Evolutionary conservation across 2,797 vertebrate genomes (phyloP).

Genomic region (Eurystomus glaucurus): DNA sequence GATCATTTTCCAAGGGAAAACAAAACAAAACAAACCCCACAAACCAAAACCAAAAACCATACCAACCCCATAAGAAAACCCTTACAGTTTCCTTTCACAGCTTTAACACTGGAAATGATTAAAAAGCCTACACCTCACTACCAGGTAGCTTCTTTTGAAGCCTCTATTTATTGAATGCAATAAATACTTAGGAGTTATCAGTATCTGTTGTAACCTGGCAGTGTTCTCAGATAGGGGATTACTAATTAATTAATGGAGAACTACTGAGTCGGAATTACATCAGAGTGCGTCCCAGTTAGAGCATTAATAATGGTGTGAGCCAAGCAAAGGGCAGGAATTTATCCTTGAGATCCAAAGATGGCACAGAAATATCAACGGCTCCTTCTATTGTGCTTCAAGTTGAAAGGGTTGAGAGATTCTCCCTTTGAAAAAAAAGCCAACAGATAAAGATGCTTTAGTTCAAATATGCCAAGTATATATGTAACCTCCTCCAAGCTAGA

Average conservation of each 20-base stretch:
- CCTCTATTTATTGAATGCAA: constrained; percentile 32
- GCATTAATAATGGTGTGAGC: background rate
- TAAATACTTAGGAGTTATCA: constrained; percentile 44
- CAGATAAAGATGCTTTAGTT: constrained; percentile 49
- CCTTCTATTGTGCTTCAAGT: background rate
- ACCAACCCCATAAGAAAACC: background rate
- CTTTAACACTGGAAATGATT: background rate
- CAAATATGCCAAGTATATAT: constrained; percentile 30
- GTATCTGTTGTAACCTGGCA: constrained; percentile 21
- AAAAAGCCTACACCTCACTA: background rate
- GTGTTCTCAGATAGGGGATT: background rate
- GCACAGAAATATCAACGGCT: background rate
- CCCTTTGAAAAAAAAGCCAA: background rate
- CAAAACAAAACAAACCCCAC: too few species aligned
- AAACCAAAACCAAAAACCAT: too few species aligned
- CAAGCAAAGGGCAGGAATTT: constrained; percentile 42
- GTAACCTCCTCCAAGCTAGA: constrained; percentile 11
- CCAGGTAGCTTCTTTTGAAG: constrained; percentile 40
- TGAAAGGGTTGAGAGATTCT: constrained; percentile 26
- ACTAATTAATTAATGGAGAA: constrained; percentile 50
- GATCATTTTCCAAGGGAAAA: background rate
- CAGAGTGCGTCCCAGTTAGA: background rate
- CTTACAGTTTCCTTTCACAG: background rate
- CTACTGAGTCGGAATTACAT: constrained; percentile 17
- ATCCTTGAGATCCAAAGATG: constrained; percentile 48